Conservation (phyloP, 2,797 vertebrate species). For the Cetoscarus ocellatus region DNA sequence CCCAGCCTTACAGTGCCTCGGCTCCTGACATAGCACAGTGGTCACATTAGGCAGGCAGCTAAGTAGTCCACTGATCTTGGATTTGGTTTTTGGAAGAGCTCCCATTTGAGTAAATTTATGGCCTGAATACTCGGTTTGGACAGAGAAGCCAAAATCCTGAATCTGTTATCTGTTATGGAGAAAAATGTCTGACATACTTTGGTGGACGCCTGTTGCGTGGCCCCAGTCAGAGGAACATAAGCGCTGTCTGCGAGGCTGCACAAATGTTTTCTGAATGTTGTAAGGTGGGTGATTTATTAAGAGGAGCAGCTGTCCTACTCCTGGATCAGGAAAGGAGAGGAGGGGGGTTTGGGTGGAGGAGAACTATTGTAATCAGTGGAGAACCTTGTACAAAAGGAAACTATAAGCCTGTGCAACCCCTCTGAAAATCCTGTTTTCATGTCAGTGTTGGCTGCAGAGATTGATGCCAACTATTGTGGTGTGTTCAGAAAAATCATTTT, state of each 20-base stretch:
- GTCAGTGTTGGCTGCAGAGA: no score
- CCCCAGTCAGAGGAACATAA: conserved; percentile 40
- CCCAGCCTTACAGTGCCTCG: conserved; percentile 15
- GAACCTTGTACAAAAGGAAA: conserved; percentile 21
- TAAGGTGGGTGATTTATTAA: conserved; percentile 69
- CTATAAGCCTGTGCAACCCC: conserved; percentile 4
- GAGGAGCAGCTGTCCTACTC: conserved; percentile 65
- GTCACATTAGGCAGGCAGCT: conserved; percentile 45
- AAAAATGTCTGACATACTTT: conserved; percentile 75
- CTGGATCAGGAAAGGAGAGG: conserved; percentile 30
- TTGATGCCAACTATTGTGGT: not conserved
- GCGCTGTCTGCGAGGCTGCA: conserved; percentile 50
- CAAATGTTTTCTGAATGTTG: conserved; percentile 69
- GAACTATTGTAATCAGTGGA: conserved; percentile 44
- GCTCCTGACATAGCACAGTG: conserved; percentile 43
- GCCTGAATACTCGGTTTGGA: conserved; percentile 38
- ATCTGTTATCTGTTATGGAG: conserved; percentile 78
- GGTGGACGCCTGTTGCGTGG: conserved; percentile 64
- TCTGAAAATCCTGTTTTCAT: not conserved
- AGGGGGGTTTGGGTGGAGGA: conserved; percentile 27
- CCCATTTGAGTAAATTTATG: conserved; percentile 75
- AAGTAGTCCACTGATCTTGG: conserved; percentile 54
- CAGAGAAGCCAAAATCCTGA: conserved; percentile 43
- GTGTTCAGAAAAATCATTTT: not conserved
- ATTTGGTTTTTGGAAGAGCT: conserved; percentile 59